Base-by-base conservation (phyloP, 1,140 invertebrate genomes). In the Lepidurus packardi region DNA sequence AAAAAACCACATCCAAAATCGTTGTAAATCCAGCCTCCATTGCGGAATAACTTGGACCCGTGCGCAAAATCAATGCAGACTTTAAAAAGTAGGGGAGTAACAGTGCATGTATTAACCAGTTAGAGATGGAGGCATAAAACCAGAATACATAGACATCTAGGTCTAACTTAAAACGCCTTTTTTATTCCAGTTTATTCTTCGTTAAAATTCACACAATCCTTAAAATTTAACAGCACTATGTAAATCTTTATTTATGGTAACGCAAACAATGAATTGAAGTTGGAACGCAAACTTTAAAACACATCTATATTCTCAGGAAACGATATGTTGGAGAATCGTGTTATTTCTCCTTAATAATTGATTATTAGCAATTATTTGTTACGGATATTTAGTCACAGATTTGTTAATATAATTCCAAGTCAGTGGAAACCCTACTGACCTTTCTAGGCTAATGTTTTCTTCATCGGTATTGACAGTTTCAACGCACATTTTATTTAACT, bases 81-180 rank as follows among this genome's bases (percentile, higher is more conserved):
- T 65, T 13, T 65, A 7, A 34, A 65, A 5, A 65, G 53, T 65
- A 65, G 53, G 53, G 53, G 53, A 65, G 53, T 65, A n/a, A 65
- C 53, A 65, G 53, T 65, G 53, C 53, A 65, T 65, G 53, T 65
- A 65, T n/a, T 47, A 65, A 65, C 53, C 21, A 65, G 53, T 65
- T 65, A 65, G 53, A 65, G 16, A 16, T 65, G 53, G 53, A 65
- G 53, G 53, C 53, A 13, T n/a, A n/a, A 65, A 65, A 34, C 34
- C 34, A 34, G 34, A 65, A 65, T 65, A 65, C 53, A 65, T 65
- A 65, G 53, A 65, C 53, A 65, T 65, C 21, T 65, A 65, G 53
- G 53, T 65, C 53, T 65, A 65, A 65, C 16, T n/a, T 16, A 7
- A 65, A 65, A 11, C 53, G 53, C 21, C 53, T 65, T 65, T 21